Evolutionary conservation across 2,888 invertebrate species (phyloP).

Genomic region (Stratiomys singularior): DNA sequence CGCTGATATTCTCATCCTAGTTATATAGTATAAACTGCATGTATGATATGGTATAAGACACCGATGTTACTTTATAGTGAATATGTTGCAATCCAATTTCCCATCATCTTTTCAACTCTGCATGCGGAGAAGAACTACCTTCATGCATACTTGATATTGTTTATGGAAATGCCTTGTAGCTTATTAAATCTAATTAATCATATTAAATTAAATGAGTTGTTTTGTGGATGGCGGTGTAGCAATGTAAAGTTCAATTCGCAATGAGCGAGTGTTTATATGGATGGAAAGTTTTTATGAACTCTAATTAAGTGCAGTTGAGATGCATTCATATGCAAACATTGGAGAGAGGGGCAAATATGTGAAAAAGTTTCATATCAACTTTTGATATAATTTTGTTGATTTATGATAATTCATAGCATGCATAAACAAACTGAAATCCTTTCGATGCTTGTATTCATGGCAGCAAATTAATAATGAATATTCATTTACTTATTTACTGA

Average conservation of each 20-base stretch:
- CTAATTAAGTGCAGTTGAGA: slow-evolving; percentile 8
- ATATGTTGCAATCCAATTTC: no score
- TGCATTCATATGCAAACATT: background rate
- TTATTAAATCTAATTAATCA: slow-evolving; percentile 36
- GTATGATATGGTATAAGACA: no score
- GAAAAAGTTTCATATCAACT: slow-evolving; percentile 3
- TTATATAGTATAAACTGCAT: no score
- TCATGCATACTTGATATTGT: background rate
- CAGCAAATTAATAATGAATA: no score
- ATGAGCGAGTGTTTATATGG: slow-evolving; percentile 1
- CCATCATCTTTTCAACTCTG: no score
- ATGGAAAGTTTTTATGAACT: slow-evolving; percentile 21
- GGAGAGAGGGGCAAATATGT: background rate
- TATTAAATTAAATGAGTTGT: slow-evolving; percentile 36
- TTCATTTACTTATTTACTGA: no score
- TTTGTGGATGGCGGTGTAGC: background rate
- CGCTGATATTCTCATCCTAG: no score
- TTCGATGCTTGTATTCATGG: no score
- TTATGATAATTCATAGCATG: no score
- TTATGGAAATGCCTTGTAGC: slow-evolving; percentile 15
- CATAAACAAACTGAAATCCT: no score
- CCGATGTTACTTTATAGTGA: no score
- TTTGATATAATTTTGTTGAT: slow-evolving; percentile 2
- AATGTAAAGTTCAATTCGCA: background rate
- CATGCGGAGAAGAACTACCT: no score